These are phyloP conservation scores for Chrysomela aeneicollis DNA, from an alignment of 2,888 invertebrate genomes.

Conservation along the genomic window DNA sequence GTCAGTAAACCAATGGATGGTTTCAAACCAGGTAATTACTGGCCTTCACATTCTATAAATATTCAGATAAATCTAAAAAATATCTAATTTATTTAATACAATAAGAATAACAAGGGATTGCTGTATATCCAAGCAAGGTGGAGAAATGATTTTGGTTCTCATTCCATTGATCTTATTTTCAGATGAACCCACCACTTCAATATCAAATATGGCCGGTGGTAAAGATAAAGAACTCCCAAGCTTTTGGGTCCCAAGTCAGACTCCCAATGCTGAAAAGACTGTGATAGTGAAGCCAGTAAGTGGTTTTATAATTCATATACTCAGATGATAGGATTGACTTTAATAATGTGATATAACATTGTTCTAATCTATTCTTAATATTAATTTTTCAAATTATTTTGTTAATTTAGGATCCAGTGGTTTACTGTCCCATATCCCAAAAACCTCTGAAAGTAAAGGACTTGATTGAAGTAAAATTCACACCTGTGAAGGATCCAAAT, in stretches of 20 bases:
- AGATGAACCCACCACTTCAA: constrained; percentile 54
- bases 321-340: no score
- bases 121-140: no score
- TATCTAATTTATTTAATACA: no score
- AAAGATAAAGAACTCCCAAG: constrained; percentile 86
- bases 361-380: no score
- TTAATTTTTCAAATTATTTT: no score
- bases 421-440: constrained; percentile 86
- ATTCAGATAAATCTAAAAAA: no score
- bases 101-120: no score
- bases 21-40: constrained; percentile 52
- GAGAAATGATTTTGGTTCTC: no score
- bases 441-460: constrained; percentile 90
- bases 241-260: constrained; percentile 96
- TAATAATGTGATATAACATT: no score
- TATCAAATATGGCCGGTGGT: constrained; percentile 78
- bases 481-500: constrained; percentile 85
- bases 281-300: constrained; percentile 79
- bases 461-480: constrained; percentile 92
- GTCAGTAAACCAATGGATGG: constrained; percentile 63
- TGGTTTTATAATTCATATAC: constrained; percentile 34
- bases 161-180: no score
- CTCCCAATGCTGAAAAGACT: constrained; percentile 78
- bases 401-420: constrained; percentile 68
- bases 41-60: no score